Evolutionary conservation across 2,888 invertebrate species (phyloP).

Genomic region (Drosophila hawaiiensis): DNA sequence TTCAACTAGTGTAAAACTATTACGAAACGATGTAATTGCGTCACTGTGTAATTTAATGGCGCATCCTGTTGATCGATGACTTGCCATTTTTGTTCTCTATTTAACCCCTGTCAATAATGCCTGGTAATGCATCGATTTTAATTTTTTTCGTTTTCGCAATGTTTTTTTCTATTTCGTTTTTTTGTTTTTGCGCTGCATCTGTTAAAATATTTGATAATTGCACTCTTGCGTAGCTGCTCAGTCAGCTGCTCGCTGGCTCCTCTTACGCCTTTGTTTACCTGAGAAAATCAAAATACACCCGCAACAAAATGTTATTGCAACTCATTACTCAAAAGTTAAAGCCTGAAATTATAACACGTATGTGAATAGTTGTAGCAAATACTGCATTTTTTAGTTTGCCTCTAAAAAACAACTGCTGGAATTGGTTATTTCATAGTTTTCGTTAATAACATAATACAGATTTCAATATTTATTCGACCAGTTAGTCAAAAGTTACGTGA

Average conservation of each 20-base stretch:
- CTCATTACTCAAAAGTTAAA: slow-evolving; percentile 10
- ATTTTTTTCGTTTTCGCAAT: slow-evolving; percentile 10
- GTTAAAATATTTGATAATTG: slow-evolving; percentile 43
- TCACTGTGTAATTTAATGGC: slow-evolving; percentile 60
- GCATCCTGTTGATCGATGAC: slow-evolving; percentile 63
- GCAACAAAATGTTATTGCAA: slow-evolving; percentile 27
- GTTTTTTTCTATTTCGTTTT: background rate
- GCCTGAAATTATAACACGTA: background rate
- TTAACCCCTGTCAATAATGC: slow-evolving; percentile 46
- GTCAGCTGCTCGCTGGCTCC: slow-evolving; percentile 30
- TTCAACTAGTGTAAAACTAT: slow-evolving; percentile 21
- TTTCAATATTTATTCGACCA: too few species aligned
- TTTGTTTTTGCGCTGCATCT: slow-evolving; percentile 10
- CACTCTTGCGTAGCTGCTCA: slow-evolving; percentile 31
- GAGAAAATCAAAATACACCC: slow-evolving; percentile 11
- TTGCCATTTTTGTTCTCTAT: slow-evolving; percentile 45
- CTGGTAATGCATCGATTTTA: slow-evolving; percentile 18
- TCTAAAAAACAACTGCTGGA: background rate
- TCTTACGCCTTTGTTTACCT: slow-evolving; percentile 31
- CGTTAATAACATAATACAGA: too few species aligned
- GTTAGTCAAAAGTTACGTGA: slow-evolving; percentile 9
- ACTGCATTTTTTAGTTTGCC: too few species aligned
- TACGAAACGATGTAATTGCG: slow-evolving; percentile 43
- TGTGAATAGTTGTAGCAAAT: background rate
- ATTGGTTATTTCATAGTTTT: background rate